A percentile compares a stretch with the other conserved stretches of the same genome.
Evolutionary conservation across 1,140 invertebrate species (phyloP).

Genomic region (Platyscapa corneri): DNA sequence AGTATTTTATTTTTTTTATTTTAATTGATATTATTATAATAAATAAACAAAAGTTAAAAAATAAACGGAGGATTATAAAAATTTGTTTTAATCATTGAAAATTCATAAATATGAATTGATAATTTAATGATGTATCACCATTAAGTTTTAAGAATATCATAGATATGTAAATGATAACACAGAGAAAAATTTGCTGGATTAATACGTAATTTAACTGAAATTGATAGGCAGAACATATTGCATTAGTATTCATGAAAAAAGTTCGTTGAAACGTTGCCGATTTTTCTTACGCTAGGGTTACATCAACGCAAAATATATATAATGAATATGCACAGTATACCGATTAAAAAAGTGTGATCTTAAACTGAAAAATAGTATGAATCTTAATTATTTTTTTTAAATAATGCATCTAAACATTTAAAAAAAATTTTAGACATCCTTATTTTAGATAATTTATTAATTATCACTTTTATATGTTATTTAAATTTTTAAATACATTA

Average conservation of each 20-base stretch:
- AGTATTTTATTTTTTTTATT: too few relatives aligned
- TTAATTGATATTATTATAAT: too few relatives aligned
- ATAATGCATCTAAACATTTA: background rate
- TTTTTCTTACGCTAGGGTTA: background rate
- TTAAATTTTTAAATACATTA: too few relatives aligned
- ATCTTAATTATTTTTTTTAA: constrained; percentile 11
- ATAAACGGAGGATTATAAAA: background rate
- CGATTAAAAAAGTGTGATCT: constrained; percentile 2
- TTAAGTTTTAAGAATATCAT: background rate
- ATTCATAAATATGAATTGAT: background rate
- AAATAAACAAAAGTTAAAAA: too few relatives aligned
- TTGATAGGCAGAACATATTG: background rate
- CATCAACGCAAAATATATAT: background rate
- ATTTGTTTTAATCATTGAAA: too few relatives aligned
- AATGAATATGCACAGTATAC: background rate
- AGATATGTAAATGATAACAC: background rate
- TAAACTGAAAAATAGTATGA: background rate
- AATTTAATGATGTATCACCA: background rate
- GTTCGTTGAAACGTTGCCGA: constrained; percentile 44
- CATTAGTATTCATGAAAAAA: constrained; percentile 61
- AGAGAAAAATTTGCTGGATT: background rate
- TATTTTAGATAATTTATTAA: too few relatives aligned
- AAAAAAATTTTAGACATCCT: background rate
- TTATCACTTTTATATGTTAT: too few relatives aligned
- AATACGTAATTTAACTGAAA: background rate